Percentiles rank a stretch among this genome's conserved stretches.
These are phyloP conservation scores for Axinella damicornis DNA, from an alignment of 37 sponge, comb jelly and placozoan species.

Conservation along the genomic window DNA sequence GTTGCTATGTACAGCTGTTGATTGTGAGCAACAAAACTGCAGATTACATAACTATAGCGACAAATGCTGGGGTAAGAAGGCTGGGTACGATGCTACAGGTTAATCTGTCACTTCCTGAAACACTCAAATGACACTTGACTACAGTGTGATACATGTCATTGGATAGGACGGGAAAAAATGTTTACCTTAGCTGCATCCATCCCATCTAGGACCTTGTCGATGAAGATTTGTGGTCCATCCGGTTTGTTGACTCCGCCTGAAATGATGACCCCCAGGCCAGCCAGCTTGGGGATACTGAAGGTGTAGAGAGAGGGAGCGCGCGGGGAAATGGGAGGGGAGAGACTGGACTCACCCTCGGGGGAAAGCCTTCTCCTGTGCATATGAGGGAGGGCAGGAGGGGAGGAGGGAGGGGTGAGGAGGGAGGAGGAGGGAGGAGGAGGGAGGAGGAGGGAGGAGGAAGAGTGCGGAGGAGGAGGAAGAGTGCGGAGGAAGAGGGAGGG, in stretches of 20 bases:
- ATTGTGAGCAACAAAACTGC: too few relatives aligned
- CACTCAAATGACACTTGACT: too few relatives aligned
- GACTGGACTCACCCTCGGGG: constrained; percentile 12
- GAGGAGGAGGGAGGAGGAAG: neutral
- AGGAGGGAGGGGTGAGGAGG: too few relatives aligned
- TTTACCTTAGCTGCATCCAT: constrained; percentile 80
- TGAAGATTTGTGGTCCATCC: constrained; percentile 70
- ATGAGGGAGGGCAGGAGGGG: neutral
- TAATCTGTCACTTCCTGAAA: too few relatives aligned
- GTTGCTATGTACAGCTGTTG: too few relatives aligned
- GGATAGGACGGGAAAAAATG: too few relatives aligned
- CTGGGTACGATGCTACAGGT: too few relatives aligned
- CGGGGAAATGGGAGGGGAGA: constrained; percentile 14
- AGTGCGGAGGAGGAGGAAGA: too few relatives aligned
- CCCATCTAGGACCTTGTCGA: constrained; percentile 77
- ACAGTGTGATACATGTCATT: too few relatives aligned
- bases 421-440: neutral
- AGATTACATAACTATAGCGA: too few relatives aligned
- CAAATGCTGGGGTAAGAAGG: too few relatives aligned
- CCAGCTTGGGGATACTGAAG: constrained; percentile 48
- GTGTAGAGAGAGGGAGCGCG: neutral
- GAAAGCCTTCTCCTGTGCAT: constrained; percentile 12
- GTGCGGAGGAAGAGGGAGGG: neutral
- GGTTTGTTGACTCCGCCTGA: constrained; percentile 55
- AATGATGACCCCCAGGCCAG: constrained; percentile 71